A percentile compares a stretch with the other conserved stretches of the same genome.
Conservation (phyloP, 2,113 vertebrate species). For the Caranx melampygus region DNA sequence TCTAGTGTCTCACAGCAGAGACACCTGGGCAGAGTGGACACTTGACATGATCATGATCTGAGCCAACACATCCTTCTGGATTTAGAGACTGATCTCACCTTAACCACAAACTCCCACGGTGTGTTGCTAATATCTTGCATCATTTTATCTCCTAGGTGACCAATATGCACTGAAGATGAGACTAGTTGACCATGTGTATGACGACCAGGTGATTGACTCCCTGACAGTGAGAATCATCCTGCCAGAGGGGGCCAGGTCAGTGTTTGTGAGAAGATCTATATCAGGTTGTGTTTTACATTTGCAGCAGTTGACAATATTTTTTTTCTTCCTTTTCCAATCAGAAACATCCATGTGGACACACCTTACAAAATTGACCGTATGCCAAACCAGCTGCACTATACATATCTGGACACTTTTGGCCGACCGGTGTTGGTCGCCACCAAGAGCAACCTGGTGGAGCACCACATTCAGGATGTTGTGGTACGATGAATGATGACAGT, state of each 20-base stretch:
- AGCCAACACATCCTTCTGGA: not conserved
- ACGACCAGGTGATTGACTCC: slow-evolving; percentile 96
- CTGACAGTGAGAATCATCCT: slow-evolving; percentile 95
- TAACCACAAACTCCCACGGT: not conserved
- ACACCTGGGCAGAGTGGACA: not conserved
- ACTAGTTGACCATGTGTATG: slow-evolving; percentile 96
- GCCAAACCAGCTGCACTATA: slow-evolving; percentile 94
- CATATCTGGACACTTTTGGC: slow-evolving; percentile 97
- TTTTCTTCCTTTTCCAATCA: slow-evolving; percentile 53
- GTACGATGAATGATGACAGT: slow-evolving; percentile 75
- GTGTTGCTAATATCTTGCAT: not conserved
- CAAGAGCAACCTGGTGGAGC: slow-evolving; percentile 96
- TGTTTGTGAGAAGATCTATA: slow-evolving; percentile 4
- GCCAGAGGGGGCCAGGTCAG: slow-evolving; percentile 97
- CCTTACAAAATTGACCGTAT: slow-evolving; percentile 91
- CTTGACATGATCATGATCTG: not conserved
- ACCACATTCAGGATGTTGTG: slow-evolving; percentile 98
- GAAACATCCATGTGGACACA: slow-evolving; percentile 94
- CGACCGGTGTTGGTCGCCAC: slow-evolving; percentile 94
- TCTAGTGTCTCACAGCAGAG: not conserved
- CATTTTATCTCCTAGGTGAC: slow-evolving; percentile 85
- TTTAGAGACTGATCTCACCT: not conserved
- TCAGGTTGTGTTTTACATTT: not conserved
- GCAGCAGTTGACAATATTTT: not conserved
- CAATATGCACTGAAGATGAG: slow-evolving; percentile 98